Base-by-base conservation (phyloP, 2,888 invertebrate genomes). In the Drosophila rellima region DNA sequence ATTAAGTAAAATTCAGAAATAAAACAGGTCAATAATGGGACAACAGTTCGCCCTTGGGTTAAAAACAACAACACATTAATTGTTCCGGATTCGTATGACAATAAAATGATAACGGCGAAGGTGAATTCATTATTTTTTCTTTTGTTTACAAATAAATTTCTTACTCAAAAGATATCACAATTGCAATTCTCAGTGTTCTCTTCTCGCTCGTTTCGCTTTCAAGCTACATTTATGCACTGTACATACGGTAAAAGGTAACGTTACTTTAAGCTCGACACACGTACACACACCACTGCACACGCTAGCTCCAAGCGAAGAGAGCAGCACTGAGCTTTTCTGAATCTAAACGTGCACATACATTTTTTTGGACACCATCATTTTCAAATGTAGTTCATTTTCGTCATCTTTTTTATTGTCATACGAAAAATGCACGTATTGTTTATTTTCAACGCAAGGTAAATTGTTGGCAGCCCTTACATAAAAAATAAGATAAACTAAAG, bases 121-220 rank as follows among this genome's bases (percentile, higher is more conserved):
- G 31, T 54, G 52, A 50, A 33, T 61, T 23, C 11, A 37, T 47
- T 40, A 33, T 26, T 17, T 17, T 67, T 23, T 17, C 60, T 23
- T n/a, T 68, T 18, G 35, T 52, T 48, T 50, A 62, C 56, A 68
- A 60, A 60, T 62, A 61, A 56, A 70, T 66, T 77, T 62, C 50
- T 63, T 57, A 35, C 31, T 29, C 20, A 57, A 54, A 57, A 47
- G 37, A 52, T 79, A 78, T 74, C 74, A 74, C 76, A 79, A 79
- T 78, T 71, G 55, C 51, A 71, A 67, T 37, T 70, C 23, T 65
- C 35, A 23, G 33, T 50, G 35, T 67, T 23, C 44, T 37, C 13
- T 48, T 20, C 23, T 20, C 23, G 23, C 23, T 23, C 15, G 37
- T 44, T 33, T 42, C 40, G 10, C 33, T 29, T 51, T 40, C 20